Conservation (phyloP, 2,113 vertebrate genomes). For the Osmerus eperlanus region DNA sequence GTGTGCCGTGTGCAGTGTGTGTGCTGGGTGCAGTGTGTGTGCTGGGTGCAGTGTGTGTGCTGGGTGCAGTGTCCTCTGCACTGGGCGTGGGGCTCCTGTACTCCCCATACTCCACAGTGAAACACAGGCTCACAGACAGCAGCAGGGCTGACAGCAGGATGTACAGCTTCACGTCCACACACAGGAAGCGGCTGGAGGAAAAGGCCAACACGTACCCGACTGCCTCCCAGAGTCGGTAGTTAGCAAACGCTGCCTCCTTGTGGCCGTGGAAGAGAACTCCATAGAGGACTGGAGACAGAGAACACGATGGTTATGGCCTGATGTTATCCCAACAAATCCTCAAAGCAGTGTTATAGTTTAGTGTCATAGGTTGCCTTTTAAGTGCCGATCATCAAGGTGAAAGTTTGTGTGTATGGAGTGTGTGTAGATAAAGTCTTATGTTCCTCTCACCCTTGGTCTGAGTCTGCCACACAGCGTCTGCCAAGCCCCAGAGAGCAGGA, state of each 20-base stretch:
- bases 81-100: neutral
- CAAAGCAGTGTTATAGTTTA: conserved; percentile 48
- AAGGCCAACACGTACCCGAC: conserved; percentile 70
- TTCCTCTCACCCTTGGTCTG: conserved; percentile 85
- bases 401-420: conserved; percentile 43
- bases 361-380: conserved; percentile 80
- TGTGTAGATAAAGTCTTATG: neutral
- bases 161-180: conserved; percentile 68
- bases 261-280: conserved; percentile 68
- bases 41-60: neutral
- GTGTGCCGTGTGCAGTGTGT: no score
- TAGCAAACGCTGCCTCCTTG: conserved; percentile 77
- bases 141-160: conserved; percentile 39
- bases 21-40: no score
- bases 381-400: conserved; percentile 64
- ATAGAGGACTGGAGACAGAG: conserved; percentile 63
- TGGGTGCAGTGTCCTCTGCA: no score
- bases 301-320: no score
- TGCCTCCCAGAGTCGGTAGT: conserved; percentile 77
- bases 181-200: conserved; percentile 66
- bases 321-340: neutral
- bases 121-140: conserved; percentile 52
- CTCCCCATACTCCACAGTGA: conserved; percentile 57
- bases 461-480: conserved; percentile 94
- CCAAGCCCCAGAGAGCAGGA: conserved; percentile 85